Evolutionary conservation across 2,888 invertebrate species (phyloP).

Genomic region (Apamea sordens): DNA sequence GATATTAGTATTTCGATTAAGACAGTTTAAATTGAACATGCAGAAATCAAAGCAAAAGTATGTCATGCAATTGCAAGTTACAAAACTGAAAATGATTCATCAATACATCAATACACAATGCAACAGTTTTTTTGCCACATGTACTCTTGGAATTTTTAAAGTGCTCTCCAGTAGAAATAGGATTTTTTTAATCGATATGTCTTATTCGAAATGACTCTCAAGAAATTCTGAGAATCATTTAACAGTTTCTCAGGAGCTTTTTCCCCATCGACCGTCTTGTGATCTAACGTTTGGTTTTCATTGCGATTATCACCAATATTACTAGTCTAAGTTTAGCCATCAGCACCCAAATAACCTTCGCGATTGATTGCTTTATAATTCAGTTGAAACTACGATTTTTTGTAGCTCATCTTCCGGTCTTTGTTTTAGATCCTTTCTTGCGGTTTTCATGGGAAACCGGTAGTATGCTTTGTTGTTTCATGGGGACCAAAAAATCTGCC

Average conservation of each 20-base stretch:
- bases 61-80: constrained; percentile 16
- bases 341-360: constrained; percentile 70
- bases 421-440: constrained; percentile 77
- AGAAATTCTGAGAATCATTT: constrained; percentile 31
- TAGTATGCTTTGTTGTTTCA: constrained; percentile 58
- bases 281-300: neutral
- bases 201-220: neutral
- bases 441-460: constrained; percentile 66
- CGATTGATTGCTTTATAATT: constrained; percentile 70
- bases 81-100: constrained; percentile 6
- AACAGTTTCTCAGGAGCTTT: constrained; percentile 2
- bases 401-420: constrained; percentile 71
- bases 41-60: constrained; percentile 1
- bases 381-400: constrained; percentile 74
- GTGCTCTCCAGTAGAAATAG: neutral
- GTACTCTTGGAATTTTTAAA: constrained; percentile 4
- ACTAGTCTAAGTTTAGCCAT: constrained; percentile 40
- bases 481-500: constrained; percentile 53
- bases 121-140: constrained; percentile 20
- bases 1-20: constrained; percentile 14
- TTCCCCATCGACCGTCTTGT: constrained; percentile 8
- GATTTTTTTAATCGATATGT: neutral
- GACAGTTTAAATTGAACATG: constrained; percentile 6
- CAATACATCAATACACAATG: constrained; percentile 11
- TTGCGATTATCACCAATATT: constrained; percentile 20